Evolutionary conservation across 2,888 invertebrate genomes (phyloP), one percentile per base, ranked within the genome.

Genomic region (Hemithea aestivaria): DNA sequence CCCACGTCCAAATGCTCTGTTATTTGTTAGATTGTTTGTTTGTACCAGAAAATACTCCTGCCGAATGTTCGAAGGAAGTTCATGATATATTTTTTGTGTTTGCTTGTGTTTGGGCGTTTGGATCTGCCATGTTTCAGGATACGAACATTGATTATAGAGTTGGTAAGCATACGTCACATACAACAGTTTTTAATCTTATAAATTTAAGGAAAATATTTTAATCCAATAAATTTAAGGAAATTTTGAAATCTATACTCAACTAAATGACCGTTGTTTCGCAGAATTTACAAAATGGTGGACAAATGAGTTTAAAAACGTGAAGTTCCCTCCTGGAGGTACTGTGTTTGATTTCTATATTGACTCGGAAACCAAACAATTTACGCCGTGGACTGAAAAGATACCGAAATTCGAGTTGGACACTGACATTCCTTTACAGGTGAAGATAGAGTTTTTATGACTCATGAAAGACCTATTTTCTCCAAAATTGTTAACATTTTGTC

Each of bases 281-380:
- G 95, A 98, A 75, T 98, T 97, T 73, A 95, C 96, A 26, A 98
- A 98, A 88, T 98, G 98, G 98, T 98, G 97, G 96, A 88, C 93
- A 7, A 96, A 96, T 66, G 98, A 98, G 76, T 98, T 98, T 77
- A 98, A 98, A 81, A 93, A 93, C 11, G 90, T 98, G 1, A 97
- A 96, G 77, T 98, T 97, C 74, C 98, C 98, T 1, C 56, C 91
- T 33, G 94, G 94, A 40, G 97, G 97, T 2, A 96, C 96, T 1
- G 96, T 98, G 4, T 98, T 98, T 67, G 98, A 98, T 83, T 98
- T 94, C 72, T 98, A 91, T 73, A 94, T 98, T 65, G 97, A 98
- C 70, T 75, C 91, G 25, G 97, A 97, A 77, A 93, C 94, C 0
- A 97, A 97, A 75, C 93, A 94, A 57, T 97, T 98, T 69, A 88